Base-by-base conservation (phyloP, 2,888 invertebrate species). In the Operophtera brumata region DNA sequence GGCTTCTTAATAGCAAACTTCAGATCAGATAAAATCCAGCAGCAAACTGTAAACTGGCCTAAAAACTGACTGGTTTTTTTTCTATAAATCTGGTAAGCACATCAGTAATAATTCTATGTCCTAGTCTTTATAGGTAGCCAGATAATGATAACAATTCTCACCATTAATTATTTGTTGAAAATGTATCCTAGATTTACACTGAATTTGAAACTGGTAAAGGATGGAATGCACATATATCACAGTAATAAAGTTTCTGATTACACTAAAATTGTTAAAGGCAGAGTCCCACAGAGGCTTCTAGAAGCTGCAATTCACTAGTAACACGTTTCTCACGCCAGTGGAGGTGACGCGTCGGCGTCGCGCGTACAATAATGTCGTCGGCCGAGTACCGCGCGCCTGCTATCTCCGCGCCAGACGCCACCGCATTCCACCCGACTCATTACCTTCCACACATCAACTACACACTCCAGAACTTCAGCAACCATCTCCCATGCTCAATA, bases 271-370 rank as follows among this genome's bases (percentile, higher is more conserved):
- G 41, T 41, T 36, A 47, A 30, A 41, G 35, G 25, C 14, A 30
- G 26, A 49, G 32, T 45, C 50, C 40, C 32, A 25, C 45, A 61
- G 75, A 78, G 72, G 57, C 67, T 81, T 85, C 81, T 82, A 80
- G 82, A 84, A 86, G 58, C 75, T 68, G 68, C 66, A 71, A 73
- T 78, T 78, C 69, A 72, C 70, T 57, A 73, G 71, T 74, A 81
- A 77, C 77, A 77, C 77, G 80, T 80, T 80, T 80, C 75, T 76
- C 74, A 74, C 76, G 77, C 81, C 76, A 70, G 71, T 71, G 73
- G 72, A 78, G 78, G 76, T 84, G 84, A 84, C 82, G 84, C 85
- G 84, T 77, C 82, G 80, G 82, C 80, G 78, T 78, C 80, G 77
- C 73, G 76, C 73, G 77, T 75, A 75, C n/a, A 20, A 20, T 75